Percentiles rank a stretch among this genome's conserved stretches.
Evolutionary conservation across 1,140 invertebrate species (phyloP).

Genomic region (Orussus abietinus): DNA sequence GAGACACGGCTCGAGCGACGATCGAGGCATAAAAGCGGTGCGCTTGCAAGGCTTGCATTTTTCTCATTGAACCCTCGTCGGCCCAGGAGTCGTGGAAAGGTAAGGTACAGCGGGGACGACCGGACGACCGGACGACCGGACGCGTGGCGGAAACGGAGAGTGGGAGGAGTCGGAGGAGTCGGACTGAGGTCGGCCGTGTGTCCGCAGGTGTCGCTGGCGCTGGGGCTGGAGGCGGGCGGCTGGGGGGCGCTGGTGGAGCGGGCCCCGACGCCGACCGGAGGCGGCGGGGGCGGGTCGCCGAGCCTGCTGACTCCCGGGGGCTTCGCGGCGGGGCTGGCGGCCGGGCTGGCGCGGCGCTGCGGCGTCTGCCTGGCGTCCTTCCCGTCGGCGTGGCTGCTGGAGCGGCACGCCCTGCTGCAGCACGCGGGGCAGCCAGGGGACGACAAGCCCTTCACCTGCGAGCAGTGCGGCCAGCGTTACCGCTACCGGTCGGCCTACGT

Average conservation of each 20-base stretch:
- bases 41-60: too few relatives aligned
- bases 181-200: too few relatives aligned
- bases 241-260: conserved; percentile 56
- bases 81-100: too few relatives aligned
- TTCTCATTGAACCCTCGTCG: too few relatives aligned
- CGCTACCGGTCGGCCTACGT: conserved; percentile 83
- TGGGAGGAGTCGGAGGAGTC: too few relatives aligned
- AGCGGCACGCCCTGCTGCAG: conserved; percentile 75
- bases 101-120: too few relatives aligned
- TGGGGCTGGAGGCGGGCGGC: conserved; percentile 54
- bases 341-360: conserved; percentile 60
- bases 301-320: conserved; percentile 47
- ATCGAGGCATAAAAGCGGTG: too few relatives aligned
- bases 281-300: conserved; percentile 48
- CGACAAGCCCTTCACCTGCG: conserved; percentile 87
- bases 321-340: conserved; percentile 41
- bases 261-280: conserved; percentile 36
- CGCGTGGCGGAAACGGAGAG: too few relatives aligned
- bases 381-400: conserved; percentile 75
- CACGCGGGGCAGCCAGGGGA: conserved; percentile 64
- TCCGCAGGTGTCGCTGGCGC: conserved; percentile 45
- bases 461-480: conserved; percentile 86
- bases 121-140: too few relatives aligned
- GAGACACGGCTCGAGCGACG: too few relatives aligned
- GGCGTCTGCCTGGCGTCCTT: conserved; percentile 77